Percentiles rank a stretch among this genome's conserved stretches.
Conservation (phyloP, 2,797 vertebrate species). For the Furcifer pardalis region DNA sequence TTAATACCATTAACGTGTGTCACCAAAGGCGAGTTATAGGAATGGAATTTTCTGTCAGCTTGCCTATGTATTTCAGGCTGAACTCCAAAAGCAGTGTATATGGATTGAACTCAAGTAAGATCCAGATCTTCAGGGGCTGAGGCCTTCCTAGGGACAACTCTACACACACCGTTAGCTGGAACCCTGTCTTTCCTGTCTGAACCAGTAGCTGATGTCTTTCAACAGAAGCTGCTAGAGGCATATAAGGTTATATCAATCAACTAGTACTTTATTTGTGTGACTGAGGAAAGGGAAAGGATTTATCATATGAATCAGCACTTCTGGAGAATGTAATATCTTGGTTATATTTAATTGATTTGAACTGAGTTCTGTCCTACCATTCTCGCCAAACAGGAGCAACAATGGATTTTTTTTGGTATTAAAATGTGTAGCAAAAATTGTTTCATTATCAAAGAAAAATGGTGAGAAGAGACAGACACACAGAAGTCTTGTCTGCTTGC, state of each 20-base stretch:
- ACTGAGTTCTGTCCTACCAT: too few relatives aligned
- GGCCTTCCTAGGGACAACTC: not conserved
- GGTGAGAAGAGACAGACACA: not conserved
- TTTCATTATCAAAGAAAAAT: not conserved
- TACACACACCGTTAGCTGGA: not conserved
- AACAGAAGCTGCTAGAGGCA: not conserved
- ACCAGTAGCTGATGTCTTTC: not conserved
- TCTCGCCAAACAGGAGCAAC: not conserved
- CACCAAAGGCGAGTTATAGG: conserved; percentile 6
- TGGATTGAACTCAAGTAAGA: conserved; percentile 8
- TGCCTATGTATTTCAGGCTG: conserved; percentile 5
- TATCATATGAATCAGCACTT: not conserved
- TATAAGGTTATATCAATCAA: not conserved
- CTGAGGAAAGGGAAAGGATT: too few relatives aligned
- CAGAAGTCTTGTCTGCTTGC: not conserved
- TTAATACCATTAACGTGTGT: conserved; percentile 6
- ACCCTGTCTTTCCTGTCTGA: not conserved
- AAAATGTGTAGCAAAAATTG: not conserved
- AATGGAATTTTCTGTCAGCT: conserved; percentile 19
- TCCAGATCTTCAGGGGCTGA: conserved; percentile 5
- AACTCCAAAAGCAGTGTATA: not conserved
- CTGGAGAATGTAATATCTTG: not conserved
- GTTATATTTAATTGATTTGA: too few relatives aligned
- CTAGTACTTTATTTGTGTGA: not conserved
- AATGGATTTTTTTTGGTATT: not conserved